Percentiles rank a stretch among this genome's conserved stretches.
phyloP scores from a whole-genome alignment of 2,888 invertebrate species.

The Biston betularia region DNA sequence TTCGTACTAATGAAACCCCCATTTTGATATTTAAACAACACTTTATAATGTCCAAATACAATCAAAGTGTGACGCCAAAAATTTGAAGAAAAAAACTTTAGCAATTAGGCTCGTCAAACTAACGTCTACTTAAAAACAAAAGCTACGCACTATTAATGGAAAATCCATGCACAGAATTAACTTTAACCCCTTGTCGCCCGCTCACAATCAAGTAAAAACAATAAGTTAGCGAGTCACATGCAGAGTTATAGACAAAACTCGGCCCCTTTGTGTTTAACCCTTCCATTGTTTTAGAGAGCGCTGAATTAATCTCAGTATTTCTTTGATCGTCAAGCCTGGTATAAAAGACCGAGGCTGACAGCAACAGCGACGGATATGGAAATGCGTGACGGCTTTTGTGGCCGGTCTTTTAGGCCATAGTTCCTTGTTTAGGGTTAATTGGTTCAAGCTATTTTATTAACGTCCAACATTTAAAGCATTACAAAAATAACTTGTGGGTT shows the following conservation, averaged over 20 bases:
- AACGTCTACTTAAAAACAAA: conserved; percentile 47
- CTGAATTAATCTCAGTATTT: conserved; percentile 83
- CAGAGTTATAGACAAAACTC: conserved; percentile 82
- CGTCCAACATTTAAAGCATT: not conserved
- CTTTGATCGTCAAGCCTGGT: conserved; percentile 77
- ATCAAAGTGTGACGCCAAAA: not conserved
- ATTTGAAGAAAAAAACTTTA: not conserved
- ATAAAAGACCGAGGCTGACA: conserved; percentile 74
- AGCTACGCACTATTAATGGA: conserved; percentile 38
- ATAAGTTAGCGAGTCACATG: conserved; percentile 80
- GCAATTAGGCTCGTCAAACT: not conserved
- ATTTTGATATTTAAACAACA: too few relatives aligned
- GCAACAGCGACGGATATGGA: conserved; percentile 74
- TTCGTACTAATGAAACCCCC: not conserved
- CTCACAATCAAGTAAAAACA: conserved; percentile 76
- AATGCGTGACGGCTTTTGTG: conserved; percentile 60
- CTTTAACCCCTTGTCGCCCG: conserved; percentile 72
- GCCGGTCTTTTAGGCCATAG: conserved; percentile 43
- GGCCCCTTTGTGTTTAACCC: conserved; percentile 74
- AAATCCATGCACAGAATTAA: conserved; percentile 68
- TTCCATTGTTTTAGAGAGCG: conserved; percentile 79
- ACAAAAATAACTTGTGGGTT: not conserved
- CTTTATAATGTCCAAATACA: too few relatives aligned
- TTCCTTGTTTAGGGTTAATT: conserved; percentile 29
- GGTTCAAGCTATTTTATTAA: conserved; percentile 6